Evolutionary conservation across 2,113 vertebrate genomes (phyloP).

Genomic region (Chrysemys picta): DNA sequence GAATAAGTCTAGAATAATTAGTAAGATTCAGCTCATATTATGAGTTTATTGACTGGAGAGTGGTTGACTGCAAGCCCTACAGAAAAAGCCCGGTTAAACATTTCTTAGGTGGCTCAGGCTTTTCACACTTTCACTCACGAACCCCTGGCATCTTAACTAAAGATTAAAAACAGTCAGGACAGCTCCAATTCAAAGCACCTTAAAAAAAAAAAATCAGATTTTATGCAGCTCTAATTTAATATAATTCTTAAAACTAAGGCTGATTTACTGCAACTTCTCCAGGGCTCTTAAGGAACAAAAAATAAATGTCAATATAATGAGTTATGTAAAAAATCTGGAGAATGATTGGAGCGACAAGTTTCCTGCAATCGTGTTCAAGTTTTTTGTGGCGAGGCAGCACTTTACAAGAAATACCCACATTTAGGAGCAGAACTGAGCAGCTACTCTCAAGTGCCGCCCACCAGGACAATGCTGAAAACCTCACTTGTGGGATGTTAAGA

Average conservation of each 20-base stretch:
- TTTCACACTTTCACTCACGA: constrained; percentile 20
- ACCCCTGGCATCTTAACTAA: neutral
- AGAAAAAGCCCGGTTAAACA: neutral
- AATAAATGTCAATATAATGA: constrained; percentile 40
- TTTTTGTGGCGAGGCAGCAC: constrained; percentile 44
- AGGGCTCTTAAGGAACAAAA: constrained; percentile 32
- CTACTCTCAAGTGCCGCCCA: neutral
- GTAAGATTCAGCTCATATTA: neutral
- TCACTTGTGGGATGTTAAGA: neutral
- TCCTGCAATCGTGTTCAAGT: constrained; percentile 42
- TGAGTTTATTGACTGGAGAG: neutral
- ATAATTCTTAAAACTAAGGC: constrained; percentile 39
- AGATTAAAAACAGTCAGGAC: constrained; percentile 28
- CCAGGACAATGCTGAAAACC: constrained; percentile 18
- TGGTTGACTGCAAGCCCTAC: constrained; percentile 1
- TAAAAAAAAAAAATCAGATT: constrained; percentile 27
- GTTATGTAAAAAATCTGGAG: constrained; percentile 50
- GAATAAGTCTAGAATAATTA: constrained; percentile 28
- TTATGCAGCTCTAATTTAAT: constrained; percentile 45
- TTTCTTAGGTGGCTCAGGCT: constrained; percentile 36
- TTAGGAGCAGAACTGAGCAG: constrained; percentile 16
- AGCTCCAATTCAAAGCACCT: constrained; percentile 44
- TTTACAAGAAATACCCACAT: constrained; percentile 32
- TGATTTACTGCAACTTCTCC: constrained; percentile 50
- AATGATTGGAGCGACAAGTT: constrained; percentile 51